Evolutionary conservation across 2,113 vertebrate genomes (phyloP), one percentile per base, ranked within the genome.

Genomic region (Galeopterus variegatus): DNA sequence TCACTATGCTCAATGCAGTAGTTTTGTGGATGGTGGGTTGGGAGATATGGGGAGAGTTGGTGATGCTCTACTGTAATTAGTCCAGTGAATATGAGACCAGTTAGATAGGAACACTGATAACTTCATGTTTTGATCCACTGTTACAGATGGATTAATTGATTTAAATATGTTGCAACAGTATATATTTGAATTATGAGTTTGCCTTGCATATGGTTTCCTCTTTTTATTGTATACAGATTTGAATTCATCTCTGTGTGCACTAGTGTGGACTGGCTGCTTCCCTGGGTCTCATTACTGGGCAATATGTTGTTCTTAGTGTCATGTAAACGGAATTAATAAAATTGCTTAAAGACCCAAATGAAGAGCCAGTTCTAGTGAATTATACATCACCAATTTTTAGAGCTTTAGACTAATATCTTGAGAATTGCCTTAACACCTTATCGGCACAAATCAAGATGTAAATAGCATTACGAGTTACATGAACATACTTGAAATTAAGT

Each of bases 401-500:
- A 90, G 26, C 13, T 90, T 80, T 87, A 54, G 65, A 50, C 7
- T 80, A 26, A 36, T 69, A 50, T 83, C 19, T 88, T 90, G 62
- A 92, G 50, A 72, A 65, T 52, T 72, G 31, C 56, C 45, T 87
- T 92, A 73, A 94, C 54, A 58, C 9, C 17, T 72, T 88, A 11
- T 45, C 88, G 90, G 18, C 21, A 65, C n/a, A 87, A 87, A 83
- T 93, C 69, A 88, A 89, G 17, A 64, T 79, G 36, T 45, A 96
- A 88, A 36, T 69, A 64, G 89, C 56, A 58, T 79, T 21, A 79
- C 87, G 84, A 89, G 24, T 84, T 82, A 58, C 18, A n/a, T 21
- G 64, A 94, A 88, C 54, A 93, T 77, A 15, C 36, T 88, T 90
- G 67, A 90, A 73, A 87, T 90, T 69, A 77, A 85, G 62, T 70